phyloP scores from a whole-genome alignment of 2,888 invertebrate genomes.

The Epicampocera succincta region DNA sequence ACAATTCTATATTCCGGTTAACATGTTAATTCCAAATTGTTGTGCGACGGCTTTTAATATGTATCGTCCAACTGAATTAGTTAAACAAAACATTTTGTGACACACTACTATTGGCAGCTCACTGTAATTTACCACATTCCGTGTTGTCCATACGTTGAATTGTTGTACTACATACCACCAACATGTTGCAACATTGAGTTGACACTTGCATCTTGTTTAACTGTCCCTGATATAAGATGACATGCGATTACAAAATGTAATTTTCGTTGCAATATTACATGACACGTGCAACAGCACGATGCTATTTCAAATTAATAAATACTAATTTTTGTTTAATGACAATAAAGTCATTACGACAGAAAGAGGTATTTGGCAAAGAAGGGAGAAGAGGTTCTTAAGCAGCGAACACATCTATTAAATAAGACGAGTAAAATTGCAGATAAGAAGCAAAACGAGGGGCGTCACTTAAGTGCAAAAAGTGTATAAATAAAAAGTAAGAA shows the following conservation, averaged over 20 bases:
- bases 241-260: constrained; percentile 43
- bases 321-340: constrained; percentile 39
- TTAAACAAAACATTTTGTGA: neutral
- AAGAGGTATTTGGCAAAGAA: neutral
- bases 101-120: neutral
- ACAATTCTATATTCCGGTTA: no score
- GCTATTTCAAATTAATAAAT: constrained; percentile 34
- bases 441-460: neutral
- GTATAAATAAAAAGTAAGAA: no score
- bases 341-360: constrained; percentile 33
- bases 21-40: no score
- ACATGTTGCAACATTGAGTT: constrained; percentile 41
- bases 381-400: neutral
- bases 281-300: constrained; percentile 24
- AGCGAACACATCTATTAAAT: neutral
- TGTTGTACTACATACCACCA: constrained; percentile 21
- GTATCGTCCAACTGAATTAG: no score
- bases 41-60: no score
- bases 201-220: constrained; percentile 46
- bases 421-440: neutral
- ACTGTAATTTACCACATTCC: constrained; percentile 10
- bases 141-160: constrained; percentile 13
- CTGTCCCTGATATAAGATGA: constrained; percentile 34
- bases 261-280: constrained; percentile 30
- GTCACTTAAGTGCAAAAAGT: neutral